Percentiles rank a stretch among this genome's conserved stretches.
These are phyloP conservation scores for Drosophila dives DNA, from an alignment of 2,888 invertebrate species.

Conservation along the genomic window DNA sequence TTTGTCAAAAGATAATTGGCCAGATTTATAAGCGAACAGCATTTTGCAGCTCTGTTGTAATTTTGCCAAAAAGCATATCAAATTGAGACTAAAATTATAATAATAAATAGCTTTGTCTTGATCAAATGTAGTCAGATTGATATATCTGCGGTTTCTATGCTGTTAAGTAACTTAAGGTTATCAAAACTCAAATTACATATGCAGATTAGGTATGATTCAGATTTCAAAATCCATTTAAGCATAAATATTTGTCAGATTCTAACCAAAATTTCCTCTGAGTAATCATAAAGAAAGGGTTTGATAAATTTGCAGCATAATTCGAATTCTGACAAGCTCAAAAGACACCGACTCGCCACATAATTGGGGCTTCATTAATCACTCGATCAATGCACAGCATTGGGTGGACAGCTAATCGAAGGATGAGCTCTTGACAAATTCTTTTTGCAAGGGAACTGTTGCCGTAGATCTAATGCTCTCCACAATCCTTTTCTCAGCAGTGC, in stretches of 20 bases:
- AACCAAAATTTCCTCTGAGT: no score
- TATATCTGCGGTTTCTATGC: background rate
- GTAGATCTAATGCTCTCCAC: background rate
- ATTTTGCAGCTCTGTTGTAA: background rate
- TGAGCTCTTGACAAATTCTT: background rate
- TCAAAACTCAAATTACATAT: background rate
- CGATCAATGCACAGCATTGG: background rate
- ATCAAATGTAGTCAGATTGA: background rate
- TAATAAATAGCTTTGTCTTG: background rate
- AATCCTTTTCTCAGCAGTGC: background rate
- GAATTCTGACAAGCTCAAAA: background rate
- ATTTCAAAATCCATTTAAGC: background rate
- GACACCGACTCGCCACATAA: background rate
- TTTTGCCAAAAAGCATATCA: background rate
- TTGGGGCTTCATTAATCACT: background rate
- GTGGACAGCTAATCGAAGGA: background rate
- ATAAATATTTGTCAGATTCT: no score
- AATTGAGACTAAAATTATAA: background rate
- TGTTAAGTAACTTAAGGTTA: background rate
- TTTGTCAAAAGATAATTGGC: background rate
- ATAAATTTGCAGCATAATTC: background rate
- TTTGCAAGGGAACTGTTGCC: background rate
- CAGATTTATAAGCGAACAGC: background rate
- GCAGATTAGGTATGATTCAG: background rate
- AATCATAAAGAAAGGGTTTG: no score